phyloP scores from a whole-genome alignment of 2,113 vertebrate species.

The Misgurnus mizolepis region DNA sequence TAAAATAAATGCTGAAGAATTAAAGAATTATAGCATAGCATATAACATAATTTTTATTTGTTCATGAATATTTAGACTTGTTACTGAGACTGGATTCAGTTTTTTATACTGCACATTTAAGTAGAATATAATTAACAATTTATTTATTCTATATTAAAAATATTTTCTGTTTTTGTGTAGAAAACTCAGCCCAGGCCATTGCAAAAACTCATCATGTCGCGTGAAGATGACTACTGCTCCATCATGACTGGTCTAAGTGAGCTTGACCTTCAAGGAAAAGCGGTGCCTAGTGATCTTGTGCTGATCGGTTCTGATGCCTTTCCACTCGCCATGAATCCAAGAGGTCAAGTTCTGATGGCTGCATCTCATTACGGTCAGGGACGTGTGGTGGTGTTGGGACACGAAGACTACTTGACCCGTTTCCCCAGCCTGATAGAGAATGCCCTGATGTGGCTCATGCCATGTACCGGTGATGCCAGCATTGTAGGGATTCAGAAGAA shows the following conservation, averaged over 20 bases:
- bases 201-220: slow-evolving; percentile 44
- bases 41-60: too few species aligned
- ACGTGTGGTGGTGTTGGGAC: slow-evolving; percentile 81
- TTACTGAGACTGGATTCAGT: too few species aligned
- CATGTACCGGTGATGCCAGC: slow-evolving; percentile 58
- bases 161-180: too few species aligned
- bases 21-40: too few species aligned
- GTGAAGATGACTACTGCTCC: slow-evolving; percentile 59
- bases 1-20: too few species aligned
- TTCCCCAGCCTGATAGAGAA: slow-evolving; percentile 80
- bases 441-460: slow-evolving; percentile 80
- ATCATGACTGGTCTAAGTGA: slow-evolving; percentile 66
- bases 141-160: too few species aligned
- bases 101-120: too few species aligned
- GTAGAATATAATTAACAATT: too few species aligned
- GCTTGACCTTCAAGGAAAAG: slow-evolving; percentile 61
- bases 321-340: slow-evolving; percentile 71
- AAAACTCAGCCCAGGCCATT: too few species aligned
- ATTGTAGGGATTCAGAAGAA: slow-evolving; percentile 72
- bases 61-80: too few species aligned
- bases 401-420: slow-evolving; percentile 76
- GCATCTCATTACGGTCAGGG: slow-evolving; percentile 79
- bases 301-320: slow-evolving; percentile 72
- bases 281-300: slow-evolving; percentile 66
- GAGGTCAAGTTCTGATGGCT: slow-evolving; percentile 73